Base-by-base conservation (phyloP, 2,797 vertebrate genomes). In the Emys orbicularis region DNA sequence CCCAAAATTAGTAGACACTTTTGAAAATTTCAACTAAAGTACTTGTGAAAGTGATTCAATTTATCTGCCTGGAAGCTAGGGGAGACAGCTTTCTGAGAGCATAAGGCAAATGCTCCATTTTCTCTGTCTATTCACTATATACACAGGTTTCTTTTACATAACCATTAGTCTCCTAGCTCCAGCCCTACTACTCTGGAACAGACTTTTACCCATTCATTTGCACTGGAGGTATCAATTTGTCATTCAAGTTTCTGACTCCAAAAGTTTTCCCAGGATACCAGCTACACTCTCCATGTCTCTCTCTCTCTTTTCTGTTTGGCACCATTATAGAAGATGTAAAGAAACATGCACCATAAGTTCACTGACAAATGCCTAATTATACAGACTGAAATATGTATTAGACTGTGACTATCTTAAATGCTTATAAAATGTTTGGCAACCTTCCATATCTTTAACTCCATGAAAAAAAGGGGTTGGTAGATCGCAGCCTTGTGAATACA, bases 121-220 rank as follows among this genome's bases (percentile, higher is more conserved):
- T 91, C 44, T 44, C 61, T 59, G 52, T 59, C 0, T 44, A 92
- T 77, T 94, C 88, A 83, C 54, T 74, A 16, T 83, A 13, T 6
- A 90, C 84, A 5, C 19, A 95, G 81, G 83, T 76, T 79, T 83
- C 79, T 90, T 89, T 37, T 44, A 87, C 93, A 95, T 52, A 95
- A 41, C 34, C 68, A 90, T 34, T 76, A 29, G n/a, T 61, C 74
- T 84, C 80, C 59, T 95, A 3, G 5, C 56, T 37, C 94, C 18
- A 88, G 86, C 86, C 86, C 87, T 81, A 44, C 83, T 56, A 61
- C 12, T 76, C 83, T 23, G 44, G 41, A 89, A 53, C 53, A 85
- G 93, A 88, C 92, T 96, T 94, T 93, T 1, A 93, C 90, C 72
- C 21, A 72, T 84, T 83, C 82, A 68, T 44, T 53, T 53, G 16